Evolutionary conservation across 1,140 invertebrate species (phyloP).

Genomic region (Halesus radiatus): DNA sequence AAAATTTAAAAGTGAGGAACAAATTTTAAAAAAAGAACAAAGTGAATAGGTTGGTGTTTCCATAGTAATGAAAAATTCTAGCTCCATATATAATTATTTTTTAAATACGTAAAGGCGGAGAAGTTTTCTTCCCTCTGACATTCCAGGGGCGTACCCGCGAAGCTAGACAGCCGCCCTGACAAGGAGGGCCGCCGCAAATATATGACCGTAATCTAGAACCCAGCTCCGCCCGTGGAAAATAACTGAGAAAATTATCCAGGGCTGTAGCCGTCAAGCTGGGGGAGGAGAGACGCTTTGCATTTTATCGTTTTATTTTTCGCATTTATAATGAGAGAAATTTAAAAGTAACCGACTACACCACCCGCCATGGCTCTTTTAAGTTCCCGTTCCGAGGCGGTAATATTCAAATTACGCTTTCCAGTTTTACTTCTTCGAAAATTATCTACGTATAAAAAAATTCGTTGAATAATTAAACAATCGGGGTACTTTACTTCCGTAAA

Average conservation of each 20-base stretch:
- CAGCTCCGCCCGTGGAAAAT: constrained; percentile 25
- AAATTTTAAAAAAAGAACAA: too few species aligned
- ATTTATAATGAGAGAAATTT: constrained; percentile 44
- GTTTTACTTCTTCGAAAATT: constrained; percentile 10
- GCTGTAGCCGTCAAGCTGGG: neutral
- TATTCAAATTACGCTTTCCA: constrained; percentile 16
- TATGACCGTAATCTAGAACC: constrained; percentile 45
- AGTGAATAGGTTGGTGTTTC: too few species aligned
- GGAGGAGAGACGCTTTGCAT: neutral
- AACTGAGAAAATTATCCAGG: constrained; percentile 44
- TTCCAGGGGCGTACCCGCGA: neutral
- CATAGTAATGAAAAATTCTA: too few species aligned
- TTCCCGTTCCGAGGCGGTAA: constrained; percentile 33
- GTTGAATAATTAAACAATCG: constrained; percentile 21
- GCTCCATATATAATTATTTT: too few species aligned
- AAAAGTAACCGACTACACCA: constrained; percentile 29
- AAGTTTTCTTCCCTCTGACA: constrained; percentile 6
- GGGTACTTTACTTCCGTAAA: neutral
- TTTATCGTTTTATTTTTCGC: constrained; percentile 38
- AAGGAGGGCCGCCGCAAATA: constrained; percentile 36
- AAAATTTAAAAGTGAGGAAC: too few species aligned
- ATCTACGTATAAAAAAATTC: neutral
- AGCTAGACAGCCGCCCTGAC: constrained; percentile 21
- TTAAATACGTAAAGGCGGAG: too few species aligned
- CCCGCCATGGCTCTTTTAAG: constrained; percentile 23